These are phyloP conservation scores for Callosobruchus maculatus DNA, from an alignment of 2,888 invertebrate species.

Conservation along the genomic window DNA sequence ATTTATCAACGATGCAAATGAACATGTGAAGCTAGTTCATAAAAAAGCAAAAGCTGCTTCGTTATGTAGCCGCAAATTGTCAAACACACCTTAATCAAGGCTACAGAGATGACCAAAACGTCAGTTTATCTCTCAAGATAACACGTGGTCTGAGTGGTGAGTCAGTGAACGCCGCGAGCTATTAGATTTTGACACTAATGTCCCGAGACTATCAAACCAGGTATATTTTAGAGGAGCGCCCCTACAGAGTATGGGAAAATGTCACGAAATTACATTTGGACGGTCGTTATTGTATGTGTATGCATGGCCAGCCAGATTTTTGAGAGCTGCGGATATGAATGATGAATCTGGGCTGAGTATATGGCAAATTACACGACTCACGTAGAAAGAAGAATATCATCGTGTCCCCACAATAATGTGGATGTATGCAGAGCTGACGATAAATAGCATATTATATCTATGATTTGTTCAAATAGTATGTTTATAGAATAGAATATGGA, in stretches of 20 bases:
- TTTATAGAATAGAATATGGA: too few species aligned
- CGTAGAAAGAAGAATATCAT: neutral
- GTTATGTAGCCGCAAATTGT: too few species aligned
- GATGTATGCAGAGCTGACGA: neutral
- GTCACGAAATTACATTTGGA: conserved; percentile 13
- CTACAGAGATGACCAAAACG: too few species aligned
- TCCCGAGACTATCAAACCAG: neutral
- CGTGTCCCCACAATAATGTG: neutral
- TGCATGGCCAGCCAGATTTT: neutral
- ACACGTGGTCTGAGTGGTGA: too few species aligned
- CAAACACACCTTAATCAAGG: too few species aligned
- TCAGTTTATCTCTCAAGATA: too few species aligned
- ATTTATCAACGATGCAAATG: too few species aligned
- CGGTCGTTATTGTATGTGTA: conserved; percentile 7
- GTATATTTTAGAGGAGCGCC: neutral
- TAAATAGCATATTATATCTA: neutral
- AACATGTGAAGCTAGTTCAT: too few species aligned
- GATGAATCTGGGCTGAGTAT: neutral
- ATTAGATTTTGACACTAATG: neutral
- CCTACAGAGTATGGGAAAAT: conserved; percentile 18
- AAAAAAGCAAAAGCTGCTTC: too few species aligned
- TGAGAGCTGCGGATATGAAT: neutral
- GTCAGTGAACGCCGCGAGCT: too few species aligned
- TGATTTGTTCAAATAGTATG: neutral
- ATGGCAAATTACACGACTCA: neutral